Evolutionary conservation across 2,888 invertebrate species (phyloP), one percentile per base, ranked within the genome.

Genomic region (Silvanus unidentatus): DNA sequence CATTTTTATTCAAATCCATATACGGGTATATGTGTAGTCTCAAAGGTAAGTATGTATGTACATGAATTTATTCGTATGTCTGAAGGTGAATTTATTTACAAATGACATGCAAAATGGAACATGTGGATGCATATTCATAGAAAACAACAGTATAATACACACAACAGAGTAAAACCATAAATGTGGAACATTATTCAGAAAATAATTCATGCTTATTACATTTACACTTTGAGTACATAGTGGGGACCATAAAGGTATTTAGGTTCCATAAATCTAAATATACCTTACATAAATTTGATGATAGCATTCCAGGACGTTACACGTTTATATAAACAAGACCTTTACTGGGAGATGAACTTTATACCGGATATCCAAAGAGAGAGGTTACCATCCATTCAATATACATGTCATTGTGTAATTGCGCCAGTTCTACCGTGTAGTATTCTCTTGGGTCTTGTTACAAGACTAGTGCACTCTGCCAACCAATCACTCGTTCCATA

Each of bases 401-500:
- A 58, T 57, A 57, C 53, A 58, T 57, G 58, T 50, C 55, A 53
- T 52, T 50, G 53, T 53, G 54, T 58, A 58, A 58, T 58, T 58
- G 58, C 53, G 43, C 40, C 45, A 49, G 53, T 50, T 42, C 50
- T 46, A 47, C 51, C 49, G 48, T 44, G 22, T 22, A 57, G 42
- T 43, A 44, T 48, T 53, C 55, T 50, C 55, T 11, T 16, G 53
- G 47, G 57, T 48, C 50, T 57, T 55, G 57, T 57, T 51, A 50
- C 50, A 48, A 43, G 41, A 22, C 4, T 44, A 45, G 37, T 32
- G 37, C 40, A 46, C 32, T 5, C 8, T 22, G 22, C 22, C 48
- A 40, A 44, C 48, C 44, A 46, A 48, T 51, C 48, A 48, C 46
- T 45, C 32, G 10, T 22, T 22, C 8, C 22, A 8, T 22, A 22